Evolutionary conservation across 2,888 invertebrate species (phyloP), one percentile per base, ranked within the genome.

Genomic region (Epinotia demarniana): DNA sequence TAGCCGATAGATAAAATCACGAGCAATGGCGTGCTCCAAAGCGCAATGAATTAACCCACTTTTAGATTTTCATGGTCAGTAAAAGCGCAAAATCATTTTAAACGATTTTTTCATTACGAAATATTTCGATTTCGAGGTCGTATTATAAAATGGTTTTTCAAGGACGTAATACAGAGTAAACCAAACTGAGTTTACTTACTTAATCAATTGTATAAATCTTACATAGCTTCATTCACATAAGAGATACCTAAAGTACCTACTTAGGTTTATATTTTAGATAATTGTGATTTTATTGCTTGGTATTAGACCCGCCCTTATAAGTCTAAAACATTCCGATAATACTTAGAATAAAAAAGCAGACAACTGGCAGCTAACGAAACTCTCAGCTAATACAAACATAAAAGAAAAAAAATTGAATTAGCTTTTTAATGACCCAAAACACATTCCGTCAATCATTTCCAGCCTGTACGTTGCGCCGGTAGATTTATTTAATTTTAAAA

Each of bases 61-160:
- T 85, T 81, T 73, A 77, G 76, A 72, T 83, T 85, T 86, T 85
- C 87, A 88, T 81, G 86, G 84, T 83, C 80, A 82, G 85, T 85
- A 83, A 80, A 83, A 84, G 81, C 85, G 86, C 78, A 82, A 84
- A 85, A 86, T 86, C 81, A 79, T 77, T 84, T 82, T 80, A 67
- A 75, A 62, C 75, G 72, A 79, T 79, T 80, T 81, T 85, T 81
- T 78, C 78, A 83, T 83, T 82, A 82, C 78, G 70, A 82, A 86
- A 84, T 84, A 82, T 84, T 87, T 81, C 78, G 79, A 78, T 84
- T 87, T 81, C 78, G 79, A 78, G 79, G 76, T 61, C 79, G 77
- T 81, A 76, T 78, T 69, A 71, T 12, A 43, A 33, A 43, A 27
- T n/a, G 53, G 13, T 19, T 12, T 43, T 58, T 69, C 58, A 74